Conservation (phyloP, 2,888 invertebrate genomes). For the Pyralis farinalis region DNA sequence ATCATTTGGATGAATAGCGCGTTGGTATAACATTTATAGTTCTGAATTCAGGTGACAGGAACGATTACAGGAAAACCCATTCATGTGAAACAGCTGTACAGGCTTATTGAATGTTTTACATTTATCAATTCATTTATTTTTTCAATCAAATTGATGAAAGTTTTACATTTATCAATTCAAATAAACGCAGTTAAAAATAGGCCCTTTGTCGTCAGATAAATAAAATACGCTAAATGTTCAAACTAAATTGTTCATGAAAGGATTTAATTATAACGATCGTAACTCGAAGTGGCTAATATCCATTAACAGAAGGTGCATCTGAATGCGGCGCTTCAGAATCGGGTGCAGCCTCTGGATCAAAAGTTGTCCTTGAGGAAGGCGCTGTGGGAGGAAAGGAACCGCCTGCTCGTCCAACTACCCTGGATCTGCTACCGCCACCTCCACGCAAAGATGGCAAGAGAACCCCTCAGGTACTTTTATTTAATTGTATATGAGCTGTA, state of each 20-base stretch:
- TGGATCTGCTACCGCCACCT: conserved; percentile 74
- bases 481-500: too few species aligned
- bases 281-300: conserved; percentile 1
- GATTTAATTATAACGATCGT: background rate
- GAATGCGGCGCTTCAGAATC: conserved; percentile 59
- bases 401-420: conserved; percentile 46
- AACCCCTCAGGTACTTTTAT: conserved; percentile 53
- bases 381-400: conserved; percentile 39
- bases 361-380: conserved; percentile 44
- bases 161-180: too few species aligned
- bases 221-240: background rate
- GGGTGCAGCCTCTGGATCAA: conserved; percentile 56
- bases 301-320: conserved; percentile 53
- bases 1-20: too few species aligned
- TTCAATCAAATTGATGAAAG: too few species aligned
- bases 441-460: conserved; percentile 60
- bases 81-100: too few species aligned
- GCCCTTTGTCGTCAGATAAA: background rate
- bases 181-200: background rate
- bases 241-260: background rate
- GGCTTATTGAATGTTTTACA: too few species aligned
- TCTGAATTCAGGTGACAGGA: too few species aligned
- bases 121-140: too few species aligned
- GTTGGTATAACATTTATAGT: too few species aligned
- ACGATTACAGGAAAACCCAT: too few species aligned